phyloP scores from a whole-genome alignment of 64 coral and sea anemone species.

The Montipora cactus region DNA sequence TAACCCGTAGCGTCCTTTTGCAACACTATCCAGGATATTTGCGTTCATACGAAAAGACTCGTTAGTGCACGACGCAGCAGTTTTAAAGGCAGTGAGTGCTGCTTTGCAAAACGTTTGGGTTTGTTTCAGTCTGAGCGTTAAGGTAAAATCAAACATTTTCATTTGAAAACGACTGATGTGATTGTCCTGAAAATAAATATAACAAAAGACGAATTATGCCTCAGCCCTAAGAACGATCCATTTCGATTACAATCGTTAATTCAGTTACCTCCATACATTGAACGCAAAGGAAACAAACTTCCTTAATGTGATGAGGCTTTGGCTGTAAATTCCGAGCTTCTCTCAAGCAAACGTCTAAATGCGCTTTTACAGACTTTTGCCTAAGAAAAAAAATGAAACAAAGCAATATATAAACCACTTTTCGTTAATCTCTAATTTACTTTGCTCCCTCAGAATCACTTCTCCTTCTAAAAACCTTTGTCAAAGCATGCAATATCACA shows the following conservation, averaged over 20 bases:
- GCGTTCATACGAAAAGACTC: background rate
- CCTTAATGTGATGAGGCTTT: slow-evolving; percentile 30
- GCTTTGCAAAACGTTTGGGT: slow-evolving; percentile 10
- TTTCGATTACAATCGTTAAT: background rate
- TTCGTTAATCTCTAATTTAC: too few relatives aligned
- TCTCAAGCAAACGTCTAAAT: slow-evolving; percentile 55
- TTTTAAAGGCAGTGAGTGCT: background rate
- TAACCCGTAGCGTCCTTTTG: slow-evolving; percentile 26
- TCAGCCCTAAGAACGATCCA: too few relatives aligned
- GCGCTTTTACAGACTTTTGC: slow-evolving; percentile 38
- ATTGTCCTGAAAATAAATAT: background rate
- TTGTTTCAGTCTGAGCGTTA: slow-evolving; percentile 10
- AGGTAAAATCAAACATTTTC: background rate
- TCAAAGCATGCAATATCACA: too few relatives aligned
- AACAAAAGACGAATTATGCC: too few relatives aligned
- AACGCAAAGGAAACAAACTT: slow-evolving; percentile 81
- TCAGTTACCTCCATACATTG: slow-evolving; percentile 86
- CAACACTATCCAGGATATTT: slow-evolving; percentile 23
- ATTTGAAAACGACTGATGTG: slow-evolving; percentile 23
- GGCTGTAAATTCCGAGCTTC: slow-evolving; percentile 43
- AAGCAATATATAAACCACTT: too few relatives aligned
- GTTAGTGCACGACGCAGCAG: background rate
- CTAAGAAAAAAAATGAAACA: background rate
- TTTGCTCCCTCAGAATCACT: too few relatives aligned
- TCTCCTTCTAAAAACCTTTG: too few relatives aligned